A percentile compares a stretch with the other conserved stretches of the same genome.
Conservation (phyloP, 2,888 invertebrate genomes). For the Epistrophe eligans region DNA sequence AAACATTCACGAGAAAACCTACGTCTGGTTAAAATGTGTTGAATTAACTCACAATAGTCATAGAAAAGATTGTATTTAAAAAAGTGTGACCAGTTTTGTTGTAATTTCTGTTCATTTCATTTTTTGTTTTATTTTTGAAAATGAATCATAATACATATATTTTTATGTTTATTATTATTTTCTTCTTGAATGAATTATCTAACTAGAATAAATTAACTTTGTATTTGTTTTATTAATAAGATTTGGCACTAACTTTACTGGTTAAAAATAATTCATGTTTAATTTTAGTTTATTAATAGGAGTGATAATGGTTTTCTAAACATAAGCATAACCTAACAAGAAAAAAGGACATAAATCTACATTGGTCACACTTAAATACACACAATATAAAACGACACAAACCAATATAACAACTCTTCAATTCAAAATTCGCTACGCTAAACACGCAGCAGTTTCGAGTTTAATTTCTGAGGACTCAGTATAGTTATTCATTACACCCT, state of each 20-base stretch:
- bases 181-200: too few species aligned
- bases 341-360: background rate
- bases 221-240: too few species aligned
- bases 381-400: background rate
- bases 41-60: constrained; percentile 48
- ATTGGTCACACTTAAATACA: constrained; percentile 18
- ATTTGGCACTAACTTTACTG: too few species aligned
- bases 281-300: too few species aligned
- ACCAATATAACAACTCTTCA: constrained; percentile 36
- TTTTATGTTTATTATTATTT: too few species aligned
- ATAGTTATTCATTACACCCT: constrained; percentile 72
- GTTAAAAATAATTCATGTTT: too few species aligned
- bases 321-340: too few species aligned
- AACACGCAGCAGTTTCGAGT: constrained; percentile 22
- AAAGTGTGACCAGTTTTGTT: constrained; percentile 20
- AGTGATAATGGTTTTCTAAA: too few species aligned
- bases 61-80: constrained; percentile 1
- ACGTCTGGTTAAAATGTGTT: constrained; percentile 71
- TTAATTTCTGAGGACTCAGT: constrained; percentile 59
- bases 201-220: too few species aligned
- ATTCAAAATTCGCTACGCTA: constrained; percentile 51
- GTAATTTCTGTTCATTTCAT: background rate
- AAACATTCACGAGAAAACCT: constrained; percentile 48
- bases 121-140: too few species aligned
- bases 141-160: too few species aligned